phyloP scores from a whole-genome alignment of 2,113 vertebrate species.

The Eulemur macaco region DNA sequence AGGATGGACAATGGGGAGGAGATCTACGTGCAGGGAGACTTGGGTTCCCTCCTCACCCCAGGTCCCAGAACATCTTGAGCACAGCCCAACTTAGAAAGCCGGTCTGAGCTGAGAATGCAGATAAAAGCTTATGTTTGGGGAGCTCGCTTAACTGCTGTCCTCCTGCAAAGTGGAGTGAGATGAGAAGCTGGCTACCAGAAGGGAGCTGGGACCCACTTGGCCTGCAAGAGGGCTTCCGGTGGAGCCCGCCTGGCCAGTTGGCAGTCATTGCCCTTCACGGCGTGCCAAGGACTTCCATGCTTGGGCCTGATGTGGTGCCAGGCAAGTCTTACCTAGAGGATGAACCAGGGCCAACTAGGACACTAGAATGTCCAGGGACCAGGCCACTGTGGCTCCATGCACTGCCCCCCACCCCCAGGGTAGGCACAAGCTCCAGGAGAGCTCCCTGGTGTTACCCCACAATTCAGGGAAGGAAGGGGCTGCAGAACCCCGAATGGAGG shows the following conservation, averaged over 20 bases:
- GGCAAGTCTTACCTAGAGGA: background rate
- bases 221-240: background rate
- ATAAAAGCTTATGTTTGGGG: background rate
- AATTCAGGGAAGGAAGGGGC: background rate
- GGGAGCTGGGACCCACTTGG: background rate
- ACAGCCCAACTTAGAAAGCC: background rate
- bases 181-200: background rate
- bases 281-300: background rate
- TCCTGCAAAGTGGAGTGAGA: accelerated
- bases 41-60: background rate
- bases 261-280: background rate
- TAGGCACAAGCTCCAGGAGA: background rate
- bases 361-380: background rate
- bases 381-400: background rate
- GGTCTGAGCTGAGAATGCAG: background rate
- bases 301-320: background rate
- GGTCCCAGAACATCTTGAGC: background rate
- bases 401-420: background rate
- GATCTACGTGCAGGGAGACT: background rate
- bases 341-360: background rate
- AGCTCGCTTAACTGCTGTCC: background rate
- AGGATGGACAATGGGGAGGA: background rate
- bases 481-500: background rate
- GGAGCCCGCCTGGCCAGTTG: background rate
- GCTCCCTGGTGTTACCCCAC: background rate